A percentile compares a stretch with the other conserved stretches of the same genome.
These are phyloP conservation scores for Probosciger aterrimus DNA, from an alignment of 2,113 vertebrate species.

Conservation along the genomic window DNA sequence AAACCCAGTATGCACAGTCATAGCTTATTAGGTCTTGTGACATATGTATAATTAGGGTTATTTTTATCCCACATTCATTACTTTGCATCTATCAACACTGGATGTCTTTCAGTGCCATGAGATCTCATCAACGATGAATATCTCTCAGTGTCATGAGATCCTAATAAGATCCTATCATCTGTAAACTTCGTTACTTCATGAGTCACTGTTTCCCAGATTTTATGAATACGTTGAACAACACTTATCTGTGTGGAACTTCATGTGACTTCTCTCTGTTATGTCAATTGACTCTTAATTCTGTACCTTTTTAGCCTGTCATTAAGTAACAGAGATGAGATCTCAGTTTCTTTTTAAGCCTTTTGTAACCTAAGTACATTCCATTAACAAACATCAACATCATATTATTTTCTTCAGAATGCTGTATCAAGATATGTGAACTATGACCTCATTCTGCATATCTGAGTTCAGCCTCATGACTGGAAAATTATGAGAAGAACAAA, in stretches of 20 bases:
- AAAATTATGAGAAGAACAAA: not conserved
- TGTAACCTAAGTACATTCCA: not conserved
- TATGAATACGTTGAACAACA: not conserved
- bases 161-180: not conserved
- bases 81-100: slow-evolving; percentile 20
- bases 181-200: slow-evolving; percentile 26
- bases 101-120: slow-evolving; percentile 23
- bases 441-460: not conserved
- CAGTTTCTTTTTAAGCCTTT: not conserved
- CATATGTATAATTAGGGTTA: not conserved
- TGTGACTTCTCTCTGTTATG: not conserved
- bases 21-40: slow-evolving; percentile 3
- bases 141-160: slow-evolving; percentile 50
- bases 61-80: slow-evolving; percentile 16
- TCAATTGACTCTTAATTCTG: not conserved
- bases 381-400: not conserved
- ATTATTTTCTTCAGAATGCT: not conserved
- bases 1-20: not conserved
- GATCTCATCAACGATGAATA: not conserved
- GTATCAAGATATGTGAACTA: not conserved
- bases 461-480: not conserved
- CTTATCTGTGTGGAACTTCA: not conserved
- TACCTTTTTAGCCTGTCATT: not conserved
- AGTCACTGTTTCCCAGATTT: slow-evolving; percentile 48
- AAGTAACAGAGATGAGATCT: not conserved